Conservation (phyloP, 2,113 vertebrate genomes). For the Motacilla tschutschensis region DNA sequence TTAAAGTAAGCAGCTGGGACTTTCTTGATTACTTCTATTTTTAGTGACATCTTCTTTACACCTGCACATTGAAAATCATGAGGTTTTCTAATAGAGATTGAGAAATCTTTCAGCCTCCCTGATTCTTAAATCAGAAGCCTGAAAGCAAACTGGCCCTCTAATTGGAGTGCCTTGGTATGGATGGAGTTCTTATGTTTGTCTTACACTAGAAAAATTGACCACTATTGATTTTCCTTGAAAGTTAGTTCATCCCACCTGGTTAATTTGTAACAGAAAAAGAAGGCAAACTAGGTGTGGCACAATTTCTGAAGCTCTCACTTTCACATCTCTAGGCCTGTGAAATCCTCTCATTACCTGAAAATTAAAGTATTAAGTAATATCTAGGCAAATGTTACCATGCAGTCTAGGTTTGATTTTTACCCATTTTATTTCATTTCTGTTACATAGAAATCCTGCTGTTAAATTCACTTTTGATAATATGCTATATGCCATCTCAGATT, state of each 20-base stretch:
- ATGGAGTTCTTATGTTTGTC: neutral
- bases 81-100: neutral
- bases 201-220: neutral
- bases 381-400: neutral
- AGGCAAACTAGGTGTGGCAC: neutral
- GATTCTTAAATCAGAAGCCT: neutral
- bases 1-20: conserved; percentile 51
- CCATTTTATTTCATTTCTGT: neutral
- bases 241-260: neutral
- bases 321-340: neutral
- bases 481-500: neutral
- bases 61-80: conserved; percentile 13
- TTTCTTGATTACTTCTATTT: conserved; percentile 52
- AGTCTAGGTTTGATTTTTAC: neutral
- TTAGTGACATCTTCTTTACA: conserved; percentile 29
- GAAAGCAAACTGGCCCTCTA: neutral
- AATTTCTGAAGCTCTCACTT: neutral
- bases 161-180: neutral
- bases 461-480: neutral
- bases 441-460: neutral
- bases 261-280: neutral
- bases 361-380: neutral
- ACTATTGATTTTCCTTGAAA: conserved; percentile 1
- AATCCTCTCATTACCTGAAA: neutral
- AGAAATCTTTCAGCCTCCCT: neutral